Base-by-base conservation (phyloP, 2,113 vertebrate species). In the Odontesthes bonariensis region DNA sequence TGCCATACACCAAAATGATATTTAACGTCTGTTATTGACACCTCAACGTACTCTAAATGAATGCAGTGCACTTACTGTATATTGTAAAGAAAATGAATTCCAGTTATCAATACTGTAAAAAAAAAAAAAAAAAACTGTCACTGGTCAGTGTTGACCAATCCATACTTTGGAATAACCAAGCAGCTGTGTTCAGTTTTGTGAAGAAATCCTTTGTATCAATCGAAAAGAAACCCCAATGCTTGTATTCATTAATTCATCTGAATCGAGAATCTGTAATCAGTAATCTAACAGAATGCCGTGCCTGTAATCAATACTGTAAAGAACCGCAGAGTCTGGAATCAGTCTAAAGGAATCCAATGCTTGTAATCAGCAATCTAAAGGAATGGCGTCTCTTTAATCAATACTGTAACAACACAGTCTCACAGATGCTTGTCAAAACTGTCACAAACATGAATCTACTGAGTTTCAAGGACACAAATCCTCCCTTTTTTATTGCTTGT, bases 351-450 rank as follows among this genome's bases (percentile, higher is more conserved):
- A 40, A 58, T 51, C 44, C 55, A 52, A 16, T 40, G 53, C 20
- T 33, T 65, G 19, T 74, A 74, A 66, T 66, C 53, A 63, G 52
- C 31, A 33, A 10, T 73, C 27, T 49, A 51, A 51, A 52, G 19
- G 22, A 64, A 64, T 33, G 11, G 44, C 49, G 47, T 35, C 32
- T 52, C 31, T 66, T 33, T 53, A 52, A 66, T 66, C 49, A 52
- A 66, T 35, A 66, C 10, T 22, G 47, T 20, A 38, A 20, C 63
- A 66, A n/a, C 9, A 7, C n/a, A 8, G 47, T 38, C 13, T 32
- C 13, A 38, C 19, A 10, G 32, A 8, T 0, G 7, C 12, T 40
- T 6, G 10, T 51, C 17, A 16, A 35, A 22, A 4, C 20, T 19
- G 17, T 35, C 6, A 51, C 11, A 14, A 20, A 33, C 19, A 11